Percentiles rank a stretch among this genome's conserved stretches.
Conservation (phyloP, 2,797 vertebrate species). For the Pipistrellus pipistrellus region DNA sequence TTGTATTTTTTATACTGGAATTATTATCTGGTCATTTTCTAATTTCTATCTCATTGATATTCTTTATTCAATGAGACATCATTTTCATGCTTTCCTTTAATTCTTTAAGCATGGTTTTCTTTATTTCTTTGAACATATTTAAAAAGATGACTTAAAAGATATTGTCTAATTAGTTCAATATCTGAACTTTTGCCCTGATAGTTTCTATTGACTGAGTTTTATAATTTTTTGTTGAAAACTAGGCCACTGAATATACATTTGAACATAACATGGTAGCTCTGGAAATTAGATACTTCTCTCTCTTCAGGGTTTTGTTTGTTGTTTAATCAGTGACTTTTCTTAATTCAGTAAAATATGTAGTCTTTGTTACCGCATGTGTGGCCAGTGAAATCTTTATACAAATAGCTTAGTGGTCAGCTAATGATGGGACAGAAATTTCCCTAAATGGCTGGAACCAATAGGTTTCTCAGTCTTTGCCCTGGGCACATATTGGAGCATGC, state of each 20-base stretch:
- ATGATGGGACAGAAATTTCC: neutral
- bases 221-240: neutral
- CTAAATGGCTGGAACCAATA: neutral
- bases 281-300: neutral
- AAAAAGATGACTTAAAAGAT: slow-evolving; percentile 34
- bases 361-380: neutral
- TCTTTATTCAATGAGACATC: slow-evolving; percentile 16
- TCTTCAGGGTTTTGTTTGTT: neutral
- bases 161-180: neutral
- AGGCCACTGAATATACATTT: neutral
- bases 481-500: neutral
- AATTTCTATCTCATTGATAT: neutral
- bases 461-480: neutral
- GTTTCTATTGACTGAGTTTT: neutral
- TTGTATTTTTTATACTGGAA: neutral
- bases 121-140: neutral
- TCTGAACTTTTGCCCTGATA: neutral
- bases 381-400: neutral
- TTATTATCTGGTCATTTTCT: neutral
- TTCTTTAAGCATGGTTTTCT: slow-evolving; percentile 3
- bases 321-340: neutral
- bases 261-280: neutral
- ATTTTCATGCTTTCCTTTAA: neutral
- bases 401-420: neutral
- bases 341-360: neutral